phyloP scores from a whole-genome alignment of 2,797 vertebrate genomes.

The Pangasius djambal region DNA sequence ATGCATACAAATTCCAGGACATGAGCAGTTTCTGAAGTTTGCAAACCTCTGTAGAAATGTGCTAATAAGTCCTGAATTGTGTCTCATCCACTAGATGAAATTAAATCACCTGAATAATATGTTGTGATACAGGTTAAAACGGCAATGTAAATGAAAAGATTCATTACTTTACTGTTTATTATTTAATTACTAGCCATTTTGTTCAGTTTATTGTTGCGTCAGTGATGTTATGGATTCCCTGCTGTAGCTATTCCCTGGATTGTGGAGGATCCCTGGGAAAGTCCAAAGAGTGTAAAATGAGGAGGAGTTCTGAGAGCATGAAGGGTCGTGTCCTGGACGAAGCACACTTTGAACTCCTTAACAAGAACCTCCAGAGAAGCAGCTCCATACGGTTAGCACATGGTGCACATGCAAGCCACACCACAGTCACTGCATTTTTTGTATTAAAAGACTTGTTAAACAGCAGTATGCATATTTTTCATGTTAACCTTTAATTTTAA shows the following conservation, averaged over 20 bases:
- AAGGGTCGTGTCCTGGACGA: slow-evolving; percentile 65
- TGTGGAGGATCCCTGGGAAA: neutral
- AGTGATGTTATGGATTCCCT: neutral
- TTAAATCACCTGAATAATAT: neutral
- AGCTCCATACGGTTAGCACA: slow-evolving; percentile 57
- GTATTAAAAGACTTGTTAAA: neutral
- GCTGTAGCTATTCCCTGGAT: slow-evolving; percentile 41
- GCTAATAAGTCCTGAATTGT: too few relatives aligned
- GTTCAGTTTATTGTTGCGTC: neutral
- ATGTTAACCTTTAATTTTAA: neutral
- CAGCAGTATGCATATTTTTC: neutral
- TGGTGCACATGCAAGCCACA: neutral
- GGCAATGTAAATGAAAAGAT: neutral
- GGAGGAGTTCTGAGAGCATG: slow-evolving; percentile 52
- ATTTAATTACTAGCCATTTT: neutral
- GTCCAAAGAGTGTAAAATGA: slow-evolving; percentile 48
- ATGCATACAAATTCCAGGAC: neutral
- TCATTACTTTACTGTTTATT: neutral
- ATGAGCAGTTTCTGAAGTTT: neutral
- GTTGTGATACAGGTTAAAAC: neutral
- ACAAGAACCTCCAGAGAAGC: slow-evolving; percentile 50
- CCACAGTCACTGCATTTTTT: neutral
- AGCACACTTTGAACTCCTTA: slow-evolving; percentile 30
- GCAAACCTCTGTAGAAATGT: neutral
- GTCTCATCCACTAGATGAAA: neutral